Evolutionary conservation across 2,888 invertebrate species (phyloP), one percentile per base, ranked within the genome.

Genomic region (Archaeoteleia sp.): DNA sequence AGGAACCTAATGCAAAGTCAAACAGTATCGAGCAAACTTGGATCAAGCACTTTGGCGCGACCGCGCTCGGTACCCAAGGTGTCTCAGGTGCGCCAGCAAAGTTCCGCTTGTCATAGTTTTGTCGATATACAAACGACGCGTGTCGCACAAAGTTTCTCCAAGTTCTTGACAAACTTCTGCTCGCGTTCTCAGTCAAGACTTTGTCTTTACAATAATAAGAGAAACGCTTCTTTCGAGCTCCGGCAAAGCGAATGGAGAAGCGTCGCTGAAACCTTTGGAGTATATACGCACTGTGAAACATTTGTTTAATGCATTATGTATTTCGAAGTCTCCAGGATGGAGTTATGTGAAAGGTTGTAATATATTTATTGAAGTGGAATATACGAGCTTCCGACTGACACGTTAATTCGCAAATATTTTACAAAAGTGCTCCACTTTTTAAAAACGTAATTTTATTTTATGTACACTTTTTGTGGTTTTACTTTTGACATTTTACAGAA

Each of bases 111-210:
- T 62, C 55, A 65, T 20, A 45, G 43, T 51, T 51, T 8, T 32
- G 39, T 65, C 51, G 57, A 57, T 45, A 40, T 43, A 51, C 51
- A 45, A 30, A 29, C 30, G 29, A 45, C 15, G 34, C 46, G 45
- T 14, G 35, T 40, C 29, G 42, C 48, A 42, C 30, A 49, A 54
- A 54, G 54, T 62, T 54, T 14, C 34, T 27, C n/a, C 45, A 53
- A 61, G 40, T 53, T 49, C 55, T 55, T 43, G 55, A 43, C 49
- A 37, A 57, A 65, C 63, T 57, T 57, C 32, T 51, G 57, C 51
- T 51, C 57, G 45, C 34, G 25, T 45, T 65, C 7, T n/a, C 48
- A 29, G 32, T 43, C 9, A 39, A 23, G 57, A 55, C 55, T 51
- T 51, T 55, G 63, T 57, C 45, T 51, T 45, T 27, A 29, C 30